Base-by-base conservation (phyloP, 2,113 vertebrate genomes). In the Coracopsis vasa region DNA sequence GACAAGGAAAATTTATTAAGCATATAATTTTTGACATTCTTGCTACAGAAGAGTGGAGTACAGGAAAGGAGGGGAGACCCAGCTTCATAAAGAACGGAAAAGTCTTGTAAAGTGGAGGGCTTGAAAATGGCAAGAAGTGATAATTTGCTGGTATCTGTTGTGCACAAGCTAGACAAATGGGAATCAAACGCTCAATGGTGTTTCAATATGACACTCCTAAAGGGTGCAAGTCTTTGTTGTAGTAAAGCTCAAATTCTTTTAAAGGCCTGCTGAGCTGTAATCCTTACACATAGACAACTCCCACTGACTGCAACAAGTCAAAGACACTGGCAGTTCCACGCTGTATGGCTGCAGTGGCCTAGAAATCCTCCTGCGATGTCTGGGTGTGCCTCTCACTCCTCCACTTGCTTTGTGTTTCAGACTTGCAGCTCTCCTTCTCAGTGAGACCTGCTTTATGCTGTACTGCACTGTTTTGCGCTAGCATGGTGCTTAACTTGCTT, bases 381-480 rank as follows among this genome's bases (percentile, higher is more conserved):
- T n/a, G 41, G 13, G 2, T 51, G 58, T 77, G 44, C 62, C 53
- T 74, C 21, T 7, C 21, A 1, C 6, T 1, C 3, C 45, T 44
- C 33, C 5, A 17, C 44, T 64, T 6, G 25, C 66, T n/a, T 53
- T 23, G 60, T 35, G 56, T 44, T 13, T 12, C 41, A 48, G 71
- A 17, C 42, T 29, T 25, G 47, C 75, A 72, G 62, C 67, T 74
- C 7, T 1, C n/a, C 21, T 72, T 58, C 74, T 62, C 51, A 21
- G 75, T 7, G 4, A 50, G 44, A 77, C 60, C 60, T 39, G 35
- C 58, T 60, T 41, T 61, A 6, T 31, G 33, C 72, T 24, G 8
- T 2, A 4, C 41, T 19, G 27, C 0, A 0, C 25, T 53, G 16
- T 15, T 7, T 53, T 69, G 29, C 0, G 0, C 45, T 77, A 16